Evolutionary conservation across 1,140 invertebrate genomes (phyloP), one percentile per base, ranked within the genome.

Genomic region (Drosophila biarmipes): DNA sequence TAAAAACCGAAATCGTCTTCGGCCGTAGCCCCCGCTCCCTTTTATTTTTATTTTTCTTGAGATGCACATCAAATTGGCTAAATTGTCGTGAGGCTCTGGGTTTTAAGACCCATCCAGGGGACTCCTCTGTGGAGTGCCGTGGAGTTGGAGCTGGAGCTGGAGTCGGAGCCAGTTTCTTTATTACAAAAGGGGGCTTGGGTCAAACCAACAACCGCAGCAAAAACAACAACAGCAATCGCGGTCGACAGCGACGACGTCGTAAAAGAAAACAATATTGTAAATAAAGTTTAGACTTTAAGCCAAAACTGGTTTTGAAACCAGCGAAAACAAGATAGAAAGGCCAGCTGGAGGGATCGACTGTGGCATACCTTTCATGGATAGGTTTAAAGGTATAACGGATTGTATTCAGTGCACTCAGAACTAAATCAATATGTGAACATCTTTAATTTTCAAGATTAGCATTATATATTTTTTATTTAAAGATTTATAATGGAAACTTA

Each of bases 191-290:
- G 84, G 84, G 78, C 82, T 86, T 87, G 82, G 82, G 82, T 86
- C 82, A 86, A 86, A 75, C 80, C 66, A 78, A 72, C 80, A 79
- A 79, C 79, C 77, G 73, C 78, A 73, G 45, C 63, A 72, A 49
- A 61, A 59, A 51, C 57, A 46, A 12, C 21, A 46, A 46, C 46
- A 49, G n/a, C 62, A 56, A 38, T 56, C 40, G 54, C 62, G 55
- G 78, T 74, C 69, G 63, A 76, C 73, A 78, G 68, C 82, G 68
- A 73, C 78, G 68, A 54, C 59, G 78, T 81, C 82, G 82, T 86
- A 87, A 86, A 87, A 75, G 82, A 86, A 87, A 87, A 86, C 82
- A 86, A 87, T 86, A 87, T 86, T 86, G 78, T 86, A 86, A 86
- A 86, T 82, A 86, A 86, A 87, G 84, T 89, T 87, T 87, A 82